A percentile compares a stretch with the other conserved stretches of the same genome.
Evolutionary conservation across 2,888 invertebrate genomes (phyloP).

Genomic region (Lepidochrysops patricia): DNA sequence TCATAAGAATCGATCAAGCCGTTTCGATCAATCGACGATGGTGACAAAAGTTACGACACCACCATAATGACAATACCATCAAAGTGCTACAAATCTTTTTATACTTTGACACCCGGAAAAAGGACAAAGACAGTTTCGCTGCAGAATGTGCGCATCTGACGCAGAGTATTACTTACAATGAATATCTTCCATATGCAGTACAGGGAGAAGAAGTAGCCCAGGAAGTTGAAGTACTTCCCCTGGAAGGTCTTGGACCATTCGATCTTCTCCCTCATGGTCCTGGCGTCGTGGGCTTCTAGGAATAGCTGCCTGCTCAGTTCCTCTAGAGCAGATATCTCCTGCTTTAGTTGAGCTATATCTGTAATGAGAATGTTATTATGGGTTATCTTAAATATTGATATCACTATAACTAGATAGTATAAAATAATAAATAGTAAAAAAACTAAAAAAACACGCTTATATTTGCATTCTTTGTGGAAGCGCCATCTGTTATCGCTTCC

Average conservation of each 20-base stretch:
- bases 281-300: conserved; percentile 95
- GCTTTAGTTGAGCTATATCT: conserved; percentile 87
- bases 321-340: conserved; percentile 91
- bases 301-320: conserved; percentile 95
- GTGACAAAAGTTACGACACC: too few relatives aligned
- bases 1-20: too few relatives aligned
- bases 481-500: too few relatives aligned
- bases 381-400: too few relatives aligned
- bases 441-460: conserved; percentile 10
- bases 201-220: conserved; percentile 98
- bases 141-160: too few relatives aligned
- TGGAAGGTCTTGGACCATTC: conserved; percentile 97
- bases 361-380: conserved; percentile 15
- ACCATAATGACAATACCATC: too few relatives aligned
- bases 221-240: conserved; percentile 97
- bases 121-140: too few relatives aligned
- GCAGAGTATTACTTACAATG: conserved; percentile 81
- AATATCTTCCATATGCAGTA: conserved; percentile 99
- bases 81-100: too few relatives aligned
- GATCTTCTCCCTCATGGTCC: conserved; percentile 92
- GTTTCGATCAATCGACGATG: too few relatives aligned
- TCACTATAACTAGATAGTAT: too few relatives aligned
- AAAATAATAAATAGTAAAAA: conserved; percentile 15
- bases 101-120: too few relatives aligned
- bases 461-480: too few relatives aligned